Conservation (phyloP, 37 sponge, comb jelly and placozoan genomes). For the Halisarca cf. caerulea region DNA sequence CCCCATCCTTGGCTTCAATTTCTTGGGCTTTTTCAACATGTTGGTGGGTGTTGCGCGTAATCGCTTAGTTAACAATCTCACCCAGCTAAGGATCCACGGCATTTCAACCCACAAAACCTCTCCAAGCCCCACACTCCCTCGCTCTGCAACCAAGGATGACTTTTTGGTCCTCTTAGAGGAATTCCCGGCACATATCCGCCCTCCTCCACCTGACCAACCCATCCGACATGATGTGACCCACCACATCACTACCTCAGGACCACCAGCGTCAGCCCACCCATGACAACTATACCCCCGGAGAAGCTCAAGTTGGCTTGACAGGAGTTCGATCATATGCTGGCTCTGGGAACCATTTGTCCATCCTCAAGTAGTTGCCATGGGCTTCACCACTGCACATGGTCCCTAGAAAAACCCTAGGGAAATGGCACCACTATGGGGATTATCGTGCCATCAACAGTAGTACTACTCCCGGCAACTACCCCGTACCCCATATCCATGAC, state of each 20-base stretch:
- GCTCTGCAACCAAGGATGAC: too few relatives aligned
- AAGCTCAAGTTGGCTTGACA: conserved; percentile 24
- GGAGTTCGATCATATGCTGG: conserved; percentile 53
- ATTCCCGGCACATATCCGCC: too few relatives aligned
- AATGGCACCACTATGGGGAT: conserved; percentile 75
- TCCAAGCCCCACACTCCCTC: too few relatives aligned
- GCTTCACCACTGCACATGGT: conserved; percentile 20
- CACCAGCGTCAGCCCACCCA: conserved; percentile 36
- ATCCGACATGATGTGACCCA: too few relatives aligned
- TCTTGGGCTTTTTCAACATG: conserved; percentile 41
- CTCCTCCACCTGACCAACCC: too few relatives aligned
- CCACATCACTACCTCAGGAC: conserved; percentile 6
- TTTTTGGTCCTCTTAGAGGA: too few relatives aligned
- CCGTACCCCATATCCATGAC: conserved; percentile 59
- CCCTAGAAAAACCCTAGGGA: conserved; percentile 38
- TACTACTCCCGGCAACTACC: conserved; percentile 59
- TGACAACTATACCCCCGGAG: conserved; percentile 34
- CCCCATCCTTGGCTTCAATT: conserved; percentile 73
- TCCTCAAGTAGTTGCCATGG: conserved; percentile 45
- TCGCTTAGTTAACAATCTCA: conserved; percentile 25
- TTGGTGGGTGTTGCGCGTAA: conserved; percentile 52
- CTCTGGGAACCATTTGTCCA: conserved; percentile 46
- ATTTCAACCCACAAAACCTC: background rate
- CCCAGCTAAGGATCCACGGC: conserved; percentile 13
- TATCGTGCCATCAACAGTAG: conserved; percentile 61